Evolutionary conservation across 2,113 vertebrate species (phyloP).

Genomic region (Plotosus lineatus): DNA sequence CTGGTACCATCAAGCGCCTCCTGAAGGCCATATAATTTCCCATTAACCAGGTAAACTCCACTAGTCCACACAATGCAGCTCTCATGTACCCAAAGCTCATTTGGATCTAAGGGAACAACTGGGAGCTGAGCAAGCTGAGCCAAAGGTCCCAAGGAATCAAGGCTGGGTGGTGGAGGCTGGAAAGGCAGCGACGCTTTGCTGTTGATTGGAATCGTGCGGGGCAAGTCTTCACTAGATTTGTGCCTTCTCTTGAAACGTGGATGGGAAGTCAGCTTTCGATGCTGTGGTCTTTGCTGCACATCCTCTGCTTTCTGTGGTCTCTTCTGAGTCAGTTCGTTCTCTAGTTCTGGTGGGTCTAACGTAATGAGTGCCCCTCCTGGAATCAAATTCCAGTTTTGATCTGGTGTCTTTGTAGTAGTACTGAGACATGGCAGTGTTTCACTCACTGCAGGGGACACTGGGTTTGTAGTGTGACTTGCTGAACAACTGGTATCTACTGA

Average conservation of each 20-base stretch:
- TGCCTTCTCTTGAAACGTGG: constrained; percentile 94
- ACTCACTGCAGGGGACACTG: constrained; percentile 47
- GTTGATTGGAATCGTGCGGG: constrained; percentile 85
- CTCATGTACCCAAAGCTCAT: constrained; percentile 98
- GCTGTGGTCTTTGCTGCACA: constrained; percentile 75
- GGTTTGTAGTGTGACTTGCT: constrained; percentile 56
- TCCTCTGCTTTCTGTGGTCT: constrained; percentile 70
- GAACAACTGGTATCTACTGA: constrained; percentile 58
- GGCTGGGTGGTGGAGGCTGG: constrained; percentile 79
- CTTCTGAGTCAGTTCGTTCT: constrained; percentile 50
- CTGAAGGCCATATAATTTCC: constrained; percentile 94
- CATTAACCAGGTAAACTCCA: constrained; percentile 96
- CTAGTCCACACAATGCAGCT: constrained; percentile 98
- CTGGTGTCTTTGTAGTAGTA: constrained; percentile 72
- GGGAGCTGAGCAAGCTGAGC: constrained; percentile 93
- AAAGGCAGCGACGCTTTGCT: constrained; percentile 81
- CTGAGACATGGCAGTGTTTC: constrained; percentile 59
- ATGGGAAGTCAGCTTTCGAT: constrained; percentile 88
- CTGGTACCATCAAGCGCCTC: constrained; percentile 96
- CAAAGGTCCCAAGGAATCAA: constrained; percentile 85
- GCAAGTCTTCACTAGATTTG: constrained; percentile 89
- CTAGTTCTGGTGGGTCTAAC: constrained; percentile 62
- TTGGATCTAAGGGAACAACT: constrained; percentile 97
- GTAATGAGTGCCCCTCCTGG: constrained; percentile 59
- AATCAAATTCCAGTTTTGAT: constrained; percentile 69